These are phyloP conservation scores for Rhabdophis nuchalis DNA, from an alignment of 2,797 vertebrate genomes.

Conservation along the genomic window DNA sequence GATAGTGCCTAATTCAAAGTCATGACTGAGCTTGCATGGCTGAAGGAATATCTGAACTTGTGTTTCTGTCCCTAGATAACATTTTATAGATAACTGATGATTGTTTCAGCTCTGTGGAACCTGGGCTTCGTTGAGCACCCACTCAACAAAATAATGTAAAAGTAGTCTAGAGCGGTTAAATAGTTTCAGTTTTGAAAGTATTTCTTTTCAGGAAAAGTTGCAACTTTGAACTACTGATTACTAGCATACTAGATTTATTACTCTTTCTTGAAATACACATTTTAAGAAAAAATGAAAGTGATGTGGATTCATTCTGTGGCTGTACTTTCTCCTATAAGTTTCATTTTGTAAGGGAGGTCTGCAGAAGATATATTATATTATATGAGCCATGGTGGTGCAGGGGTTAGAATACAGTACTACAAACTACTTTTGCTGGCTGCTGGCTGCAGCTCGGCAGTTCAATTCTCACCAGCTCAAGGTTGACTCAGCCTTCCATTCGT, in stretches of 20 bases:
- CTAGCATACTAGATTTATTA: not conserved
- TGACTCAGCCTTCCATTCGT: too few species aligned
- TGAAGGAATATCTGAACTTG: not conserved
- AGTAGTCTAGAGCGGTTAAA: not conserved
- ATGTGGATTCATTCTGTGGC: not conserved
- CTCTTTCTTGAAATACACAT: not conserved
- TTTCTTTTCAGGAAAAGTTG: not conserved
- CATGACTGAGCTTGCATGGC: not conserved
- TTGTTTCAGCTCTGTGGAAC: not conserved
- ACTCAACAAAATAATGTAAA: not conserved
- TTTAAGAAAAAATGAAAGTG: not conserved
- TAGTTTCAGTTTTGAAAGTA: not conserved
- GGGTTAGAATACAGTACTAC: too few species aligned
- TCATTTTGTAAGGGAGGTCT: not conserved
- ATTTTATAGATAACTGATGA: not conserved
- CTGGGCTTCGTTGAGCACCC: not conserved
- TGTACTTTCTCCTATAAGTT: not conserved
- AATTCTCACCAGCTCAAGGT: too few species aligned
- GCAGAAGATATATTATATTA: not conserved
- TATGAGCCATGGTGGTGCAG: not conserved
- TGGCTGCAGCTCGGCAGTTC: too few species aligned
- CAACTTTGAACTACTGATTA: not conserved
- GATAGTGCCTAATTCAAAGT: not conserved
- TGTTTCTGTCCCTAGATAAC: not conserved
- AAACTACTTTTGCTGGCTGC: too few species aligned